Conservation (phyloP, 2,888 invertebrate genomes). For the Archips crataeganus region DNA sequence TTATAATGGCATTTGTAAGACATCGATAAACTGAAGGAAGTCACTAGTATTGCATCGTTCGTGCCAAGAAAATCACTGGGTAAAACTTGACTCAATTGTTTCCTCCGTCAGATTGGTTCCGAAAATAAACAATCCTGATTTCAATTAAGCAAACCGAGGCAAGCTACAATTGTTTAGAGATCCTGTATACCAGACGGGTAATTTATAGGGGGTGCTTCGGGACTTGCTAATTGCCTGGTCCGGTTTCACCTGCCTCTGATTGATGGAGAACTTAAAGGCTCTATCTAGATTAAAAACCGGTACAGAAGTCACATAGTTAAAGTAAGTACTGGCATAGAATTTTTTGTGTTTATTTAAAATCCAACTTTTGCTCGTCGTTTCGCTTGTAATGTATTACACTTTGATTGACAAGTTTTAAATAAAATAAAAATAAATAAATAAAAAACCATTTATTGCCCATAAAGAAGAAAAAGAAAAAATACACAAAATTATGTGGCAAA, state of each 20-base stretch:
- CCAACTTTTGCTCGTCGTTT: no score
- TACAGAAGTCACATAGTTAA: not conserved
- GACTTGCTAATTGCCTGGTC: not conserved
- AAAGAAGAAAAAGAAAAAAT: no score
- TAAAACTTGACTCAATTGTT: not conserved
- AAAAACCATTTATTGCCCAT: no score
- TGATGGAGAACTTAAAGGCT: not conserved
- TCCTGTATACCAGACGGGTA: not conserved
- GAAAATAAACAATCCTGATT: slow-evolving; percentile 1
- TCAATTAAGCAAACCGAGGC: slow-evolving; percentile 1
- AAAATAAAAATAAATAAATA: no score
- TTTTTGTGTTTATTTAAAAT: not conserved
- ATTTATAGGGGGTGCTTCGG: not conserved
- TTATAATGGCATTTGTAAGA: no score
- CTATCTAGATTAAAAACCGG: not conserved
- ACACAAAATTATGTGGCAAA: no score
- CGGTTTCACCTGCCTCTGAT: not conserved
- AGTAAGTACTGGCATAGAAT: not conserved
- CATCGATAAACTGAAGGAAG: no score
- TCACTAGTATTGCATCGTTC: no score
- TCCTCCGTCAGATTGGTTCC: not conserved
- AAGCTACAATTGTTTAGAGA: slow-evolving; percentile 2
- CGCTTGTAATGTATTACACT: no score
- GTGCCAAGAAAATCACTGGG: no score
- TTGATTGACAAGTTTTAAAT: no score